These are phyloP conservation scores for Argyra leucocephala DNA, from an alignment of 2,888 invertebrate species.

Conservation along the genomic window DNA sequence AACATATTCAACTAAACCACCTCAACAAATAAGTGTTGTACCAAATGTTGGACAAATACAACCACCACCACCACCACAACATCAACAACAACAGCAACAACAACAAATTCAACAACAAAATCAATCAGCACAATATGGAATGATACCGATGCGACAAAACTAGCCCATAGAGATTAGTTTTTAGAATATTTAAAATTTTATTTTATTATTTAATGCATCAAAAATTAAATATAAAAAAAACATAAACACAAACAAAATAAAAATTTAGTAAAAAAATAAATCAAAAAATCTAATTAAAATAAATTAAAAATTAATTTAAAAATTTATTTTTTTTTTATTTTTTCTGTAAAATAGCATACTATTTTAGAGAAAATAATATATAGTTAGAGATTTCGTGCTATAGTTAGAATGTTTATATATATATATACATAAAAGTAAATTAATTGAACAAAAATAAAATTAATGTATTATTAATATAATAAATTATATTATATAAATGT, in stretches of 20 bases:
- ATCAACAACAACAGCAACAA: conserved; percentile 20
- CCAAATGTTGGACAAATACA: conserved; percentile 25
- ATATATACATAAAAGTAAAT: not conserved
- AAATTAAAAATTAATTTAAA: too few species aligned
- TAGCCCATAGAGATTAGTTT: conserved; percentile 16
- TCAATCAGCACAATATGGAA: conserved; percentile 36
- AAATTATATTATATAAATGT: not conserved
- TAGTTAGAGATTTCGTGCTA: too few species aligned
- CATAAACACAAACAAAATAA: too few species aligned
- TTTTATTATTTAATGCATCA: not conserved
- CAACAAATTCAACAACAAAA: conserved; percentile 29
- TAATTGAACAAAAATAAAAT: not conserved
- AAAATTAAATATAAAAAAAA: too few species aligned
- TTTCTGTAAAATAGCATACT: not conserved
- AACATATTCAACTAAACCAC: conserved; percentile 29
- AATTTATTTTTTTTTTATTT: not conserved
- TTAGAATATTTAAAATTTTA: conserved; percentile 1
- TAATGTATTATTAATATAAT: not conserved
- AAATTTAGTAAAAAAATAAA: too few species aligned
- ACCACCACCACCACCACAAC: conserved; percentile 24
- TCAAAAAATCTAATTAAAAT: too few species aligned
- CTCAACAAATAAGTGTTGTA: conserved; percentile 22
- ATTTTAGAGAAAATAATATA: too few species aligned
- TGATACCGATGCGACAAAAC: conserved; percentile 37
- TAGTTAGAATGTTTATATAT: not conserved